Percentiles rank a stretch among this genome's conserved stretches.
Conservation (phyloP, 2,888 invertebrate species). For the Acleris literana region DNA sequence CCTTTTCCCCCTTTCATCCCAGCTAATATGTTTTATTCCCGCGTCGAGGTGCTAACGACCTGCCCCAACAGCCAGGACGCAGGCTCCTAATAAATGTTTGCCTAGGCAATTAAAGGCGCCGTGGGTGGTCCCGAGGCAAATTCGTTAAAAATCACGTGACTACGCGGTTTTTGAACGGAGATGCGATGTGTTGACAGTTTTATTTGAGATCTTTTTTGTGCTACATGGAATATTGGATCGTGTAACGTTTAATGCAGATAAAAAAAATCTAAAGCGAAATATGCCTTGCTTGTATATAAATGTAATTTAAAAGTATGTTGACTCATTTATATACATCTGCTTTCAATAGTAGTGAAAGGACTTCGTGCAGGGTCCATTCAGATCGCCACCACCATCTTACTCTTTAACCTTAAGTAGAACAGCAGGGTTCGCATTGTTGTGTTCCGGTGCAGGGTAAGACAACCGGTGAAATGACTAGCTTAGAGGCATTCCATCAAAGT, state of each 20-base stretch:
- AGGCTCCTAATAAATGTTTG: constrained; percentile 69
- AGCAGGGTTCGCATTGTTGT: no score
- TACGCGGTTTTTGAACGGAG: constrained; percentile 50
- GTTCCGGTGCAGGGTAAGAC: no score
- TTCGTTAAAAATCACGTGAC: constrained; percentile 59
- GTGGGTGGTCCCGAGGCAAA: constrained; percentile 68
- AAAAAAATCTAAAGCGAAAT: no score
- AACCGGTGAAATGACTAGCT: no score
- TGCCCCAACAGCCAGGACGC: constrained; percentile 56
- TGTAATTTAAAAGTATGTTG: no score
- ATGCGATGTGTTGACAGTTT: constrained; percentile 37
- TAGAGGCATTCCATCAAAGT: no score
- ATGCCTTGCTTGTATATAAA: no score
- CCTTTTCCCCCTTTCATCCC: constrained; percentile 10
- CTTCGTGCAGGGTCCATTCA: no score
- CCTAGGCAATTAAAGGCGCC: constrained; percentile 72
- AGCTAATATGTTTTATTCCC: constrained; percentile 29
- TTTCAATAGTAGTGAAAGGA: no score
- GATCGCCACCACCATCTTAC: no score
- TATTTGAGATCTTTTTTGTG: constrained; percentile 23
- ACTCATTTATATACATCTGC: no score
- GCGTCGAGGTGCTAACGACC: constrained; percentile 44
- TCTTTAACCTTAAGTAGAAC: no score
- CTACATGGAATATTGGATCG: constrained; percentile 8
- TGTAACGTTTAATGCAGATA: not conserved